Base-by-base conservation (phyloP, 92 coral and sea anemone genomes). In the Nematostella vectensis region DNA sequence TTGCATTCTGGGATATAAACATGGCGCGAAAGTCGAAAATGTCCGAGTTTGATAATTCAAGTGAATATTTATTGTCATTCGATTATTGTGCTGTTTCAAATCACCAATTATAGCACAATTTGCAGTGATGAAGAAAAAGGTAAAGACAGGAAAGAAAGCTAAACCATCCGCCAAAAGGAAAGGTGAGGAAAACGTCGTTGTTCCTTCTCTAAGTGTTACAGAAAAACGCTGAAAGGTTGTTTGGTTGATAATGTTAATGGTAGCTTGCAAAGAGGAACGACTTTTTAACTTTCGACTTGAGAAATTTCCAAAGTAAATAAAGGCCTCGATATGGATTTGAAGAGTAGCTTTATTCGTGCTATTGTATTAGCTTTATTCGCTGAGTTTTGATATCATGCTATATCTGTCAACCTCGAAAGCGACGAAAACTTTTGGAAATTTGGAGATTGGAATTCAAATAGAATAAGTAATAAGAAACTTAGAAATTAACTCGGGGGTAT, bases 1-100 rank as follows among this genome's bases (percentile, higher is more conserved):
- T n/a, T n/a, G 72, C 27, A 66, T 55, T 18, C 27, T 66, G 72
- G 72, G 72, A 66, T 54, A 66, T 63, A 66, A 66, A 55, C n/a
- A 66, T 66, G 72, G 72, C 72, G 72, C 72, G 72, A 66, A 66
- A 66, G 72, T 66, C 72, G 42, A 64, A 66, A 66, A 66, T 66
- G 72, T 62, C 63, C 55, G 63, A 10, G 11, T 6, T 30, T 10
- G 12, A 17, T 1, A 3, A 0, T 51, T 54, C 27, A 2, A 9
- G 9, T 15, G 21, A 12, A 49, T 22, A 23, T 21, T 28, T n/a
- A 11, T 57, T 31, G 9, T 52, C 43, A 33, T 25, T 25, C 12
- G n/a, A n/a, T n/a, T 23, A 42, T 13, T 3, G 11, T n/a, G 39
- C 11, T 12, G 27, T 40, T 66, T 30, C 18, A 8, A 8, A 4